phyloP scores from a whole-genome alignment of 2,113 vertebrate genomes.

The Columba livia region DNA sequence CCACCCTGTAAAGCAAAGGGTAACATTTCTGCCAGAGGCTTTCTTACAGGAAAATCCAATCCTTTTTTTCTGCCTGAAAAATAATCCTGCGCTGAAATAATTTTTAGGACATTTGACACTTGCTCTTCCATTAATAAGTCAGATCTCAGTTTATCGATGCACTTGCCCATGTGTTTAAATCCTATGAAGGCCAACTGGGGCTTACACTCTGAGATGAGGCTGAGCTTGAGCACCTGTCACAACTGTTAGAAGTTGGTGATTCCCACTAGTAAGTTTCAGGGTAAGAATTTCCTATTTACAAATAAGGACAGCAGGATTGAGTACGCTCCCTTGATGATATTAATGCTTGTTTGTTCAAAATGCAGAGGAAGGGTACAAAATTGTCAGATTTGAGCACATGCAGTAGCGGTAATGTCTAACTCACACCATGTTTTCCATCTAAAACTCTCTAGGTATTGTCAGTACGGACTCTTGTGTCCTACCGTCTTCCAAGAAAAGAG shows the following conservation, averaged over 20 bases:
- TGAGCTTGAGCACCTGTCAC: background rate
- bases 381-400: rapidly evolving
- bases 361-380: background rate
- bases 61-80: background rate
- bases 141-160: background rate
- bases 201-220: background rate
- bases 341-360: background rate
- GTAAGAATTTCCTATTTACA: background rate
- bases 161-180: background rate
- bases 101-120: background rate
- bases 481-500: background rate
- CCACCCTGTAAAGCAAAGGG: background rate
- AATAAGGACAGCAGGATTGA: background rate
- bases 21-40: background rate
- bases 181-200: background rate
- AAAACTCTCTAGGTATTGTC: background rate
- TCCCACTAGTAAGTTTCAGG: background rate
- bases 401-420: background rate
- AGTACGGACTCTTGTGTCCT: background rate
- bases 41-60: background rate
- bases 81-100: background rate
- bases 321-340: background rate
- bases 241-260: rapidly evolving
- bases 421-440: background rate
- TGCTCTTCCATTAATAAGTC: background rate